Evolutionary conservation across 2,113 vertebrate genomes (phyloP).

Genomic region (Hippoglossus stenolepis): DNA sequence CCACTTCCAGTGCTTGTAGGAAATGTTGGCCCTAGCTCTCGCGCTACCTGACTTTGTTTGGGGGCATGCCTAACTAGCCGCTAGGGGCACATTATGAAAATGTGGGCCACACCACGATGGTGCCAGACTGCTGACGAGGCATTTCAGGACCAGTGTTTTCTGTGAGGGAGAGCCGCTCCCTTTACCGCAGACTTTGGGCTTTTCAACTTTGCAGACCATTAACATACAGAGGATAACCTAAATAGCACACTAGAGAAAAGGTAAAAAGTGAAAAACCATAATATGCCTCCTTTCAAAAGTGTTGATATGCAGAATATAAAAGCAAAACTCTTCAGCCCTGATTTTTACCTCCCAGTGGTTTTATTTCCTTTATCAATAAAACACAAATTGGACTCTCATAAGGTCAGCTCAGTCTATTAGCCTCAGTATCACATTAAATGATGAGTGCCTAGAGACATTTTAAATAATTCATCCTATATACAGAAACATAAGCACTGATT

Average conservation of each 20-base stretch:
- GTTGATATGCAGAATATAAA: background rate
- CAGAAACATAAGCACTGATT: background rate
- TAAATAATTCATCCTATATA: background rate
- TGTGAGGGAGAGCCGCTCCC: too few species aligned
- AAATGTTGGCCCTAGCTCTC: too few species aligned
- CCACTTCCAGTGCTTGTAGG: too few species aligned
- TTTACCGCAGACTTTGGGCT: too few species aligned
- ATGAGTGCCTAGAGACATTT: background rate
- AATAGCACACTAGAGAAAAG: background rate
- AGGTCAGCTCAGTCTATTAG: background rate
- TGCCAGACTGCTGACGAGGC: background rate
- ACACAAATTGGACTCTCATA: background rate
- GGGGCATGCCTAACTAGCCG: background rate
- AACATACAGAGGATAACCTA: background rate
- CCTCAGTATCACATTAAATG: background rate
- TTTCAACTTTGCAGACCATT: background rate
- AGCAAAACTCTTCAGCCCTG: background rate
- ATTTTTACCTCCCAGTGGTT: background rate
- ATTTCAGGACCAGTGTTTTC: background rate
- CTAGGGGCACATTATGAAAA: background rate
- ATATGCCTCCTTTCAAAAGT: background rate
- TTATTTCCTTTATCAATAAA: background rate
- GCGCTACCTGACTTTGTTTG: background rate
- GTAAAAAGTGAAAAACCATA: background rate
- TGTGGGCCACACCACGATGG: too few species aligned